Evolutionary conservation across 2,113 vertebrate genomes (phyloP).

Genomic region (Neodon shergylaensis): DNA sequence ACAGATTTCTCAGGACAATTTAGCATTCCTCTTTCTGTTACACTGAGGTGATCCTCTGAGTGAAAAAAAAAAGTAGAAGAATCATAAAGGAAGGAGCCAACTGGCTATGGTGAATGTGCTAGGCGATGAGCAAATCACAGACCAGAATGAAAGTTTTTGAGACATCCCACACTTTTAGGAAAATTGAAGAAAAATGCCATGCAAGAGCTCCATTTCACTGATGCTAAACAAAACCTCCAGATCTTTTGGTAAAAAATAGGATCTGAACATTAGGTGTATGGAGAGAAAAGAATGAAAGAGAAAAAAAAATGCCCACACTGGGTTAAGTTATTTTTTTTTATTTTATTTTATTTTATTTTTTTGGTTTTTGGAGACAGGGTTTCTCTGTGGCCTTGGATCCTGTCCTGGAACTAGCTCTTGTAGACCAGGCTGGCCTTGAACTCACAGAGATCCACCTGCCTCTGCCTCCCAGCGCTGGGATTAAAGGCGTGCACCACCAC

Average conservation of each 20-base stretch:
- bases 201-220: neutral
- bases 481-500: no score
- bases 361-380: no score
- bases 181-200: conserved; percentile 12
- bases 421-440: no score
- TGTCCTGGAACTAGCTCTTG: no score
- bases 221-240: conserved; percentile 6
- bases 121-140: neutral
- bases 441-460: no score
- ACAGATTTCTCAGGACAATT: conserved; percentile 85
- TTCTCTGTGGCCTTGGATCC: no score
- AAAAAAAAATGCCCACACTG: neutral
- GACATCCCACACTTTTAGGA: neutral
- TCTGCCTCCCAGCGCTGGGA: no score
- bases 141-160: conserved; percentile 21
- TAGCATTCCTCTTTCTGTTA: conserved; percentile 84
- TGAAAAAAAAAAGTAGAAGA: neutral
- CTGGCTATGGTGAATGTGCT: neutral
- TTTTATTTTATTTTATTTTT: no score
- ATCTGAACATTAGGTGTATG: neutral
- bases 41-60: conserved; percentile 70
- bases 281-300: neutral
- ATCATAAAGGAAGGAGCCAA: neutral
- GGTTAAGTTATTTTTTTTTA: neutral
- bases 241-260: neutral